phyloP scores from a whole-genome alignment of 2,113 vertebrate species.

The Donacobius atricapilla region DNA sequence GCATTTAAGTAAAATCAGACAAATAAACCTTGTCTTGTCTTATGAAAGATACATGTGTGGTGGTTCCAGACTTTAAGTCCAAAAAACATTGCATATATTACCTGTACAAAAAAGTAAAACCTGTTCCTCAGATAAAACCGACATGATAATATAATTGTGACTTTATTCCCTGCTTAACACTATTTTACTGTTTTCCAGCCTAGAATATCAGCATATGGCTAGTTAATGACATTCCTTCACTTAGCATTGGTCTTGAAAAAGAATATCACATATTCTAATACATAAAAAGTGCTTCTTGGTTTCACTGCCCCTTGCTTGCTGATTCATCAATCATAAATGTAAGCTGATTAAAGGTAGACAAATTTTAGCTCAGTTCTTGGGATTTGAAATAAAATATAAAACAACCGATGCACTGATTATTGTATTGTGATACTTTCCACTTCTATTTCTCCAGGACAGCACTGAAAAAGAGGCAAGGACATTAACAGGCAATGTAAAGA shows the following conservation, averaged over 20 bases:
- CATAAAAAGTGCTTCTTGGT: neutral
- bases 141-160: neutral
- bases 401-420: neutral
- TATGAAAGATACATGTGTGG: accelerated
- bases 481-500: neutral
- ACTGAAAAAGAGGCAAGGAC: neutral
- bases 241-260: neutral
- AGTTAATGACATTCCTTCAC: neutral
- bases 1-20: neutral
- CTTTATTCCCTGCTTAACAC: neutral
- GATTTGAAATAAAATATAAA: neutral
- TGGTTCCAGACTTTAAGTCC: neutral
- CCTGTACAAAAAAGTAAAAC: neutral
- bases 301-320: neutral
- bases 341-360: neutral
- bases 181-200: neutral
- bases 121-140: neutral
- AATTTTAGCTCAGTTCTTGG: neutral
- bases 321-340: neutral
- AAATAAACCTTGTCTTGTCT: accelerated
- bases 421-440: neutral
- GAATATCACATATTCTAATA: neutral
- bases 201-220: neutral
- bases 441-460: neutral
- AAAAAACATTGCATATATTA: neutral